These are phyloP conservation scores for Acrobeloides nanus DNA, from an alignment of 2,888 invertebrate species.

Conservation along the genomic window DNA sequence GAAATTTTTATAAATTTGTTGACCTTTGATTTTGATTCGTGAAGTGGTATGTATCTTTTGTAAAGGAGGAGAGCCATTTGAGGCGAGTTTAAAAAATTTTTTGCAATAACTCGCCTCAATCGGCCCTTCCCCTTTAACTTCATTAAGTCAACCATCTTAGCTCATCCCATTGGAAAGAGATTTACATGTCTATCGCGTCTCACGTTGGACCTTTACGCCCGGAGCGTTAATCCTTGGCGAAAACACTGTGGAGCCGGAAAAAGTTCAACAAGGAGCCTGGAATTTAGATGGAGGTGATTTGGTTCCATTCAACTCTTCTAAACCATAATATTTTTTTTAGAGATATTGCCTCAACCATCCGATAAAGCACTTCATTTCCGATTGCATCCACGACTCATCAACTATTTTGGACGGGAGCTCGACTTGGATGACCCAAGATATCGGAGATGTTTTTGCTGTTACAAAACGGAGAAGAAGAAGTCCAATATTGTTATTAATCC, in stretches of 20 bases:
- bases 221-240: slow-evolving; percentile 16
- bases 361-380: slow-evolving; percentile 43
- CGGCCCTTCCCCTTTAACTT: no score
- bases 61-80: no score
- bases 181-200: slow-evolving; percentile 46
- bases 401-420: slow-evolving; percentile 45
- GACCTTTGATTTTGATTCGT: no score
- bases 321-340: no score
- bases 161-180: no score
- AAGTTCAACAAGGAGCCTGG: slow-evolving; percentile 43
- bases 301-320: no score
- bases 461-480: slow-evolving; percentile 15
- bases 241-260: slow-evolving; percentile 15
- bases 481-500: slow-evolving; percentile 21
- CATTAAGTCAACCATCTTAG: no score
- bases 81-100: no score
- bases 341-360: slow-evolving; percentile 46
- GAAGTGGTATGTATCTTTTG: no score
- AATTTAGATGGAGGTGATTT: slow-evolving; percentile 39
- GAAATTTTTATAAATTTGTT: no score
- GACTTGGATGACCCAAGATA: slow-evolving; percentile 42
- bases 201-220: slow-evolving; percentile 46
- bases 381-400: slow-evolving; percentile 47
- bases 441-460: slow-evolving; percentile 27
- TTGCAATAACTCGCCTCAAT: no score